Evolutionary conservation across 2,797 vertebrate genomes (phyloP), one percentile per base, ranked within the genome.

Genomic region (Tarsius wallacei): DNA sequence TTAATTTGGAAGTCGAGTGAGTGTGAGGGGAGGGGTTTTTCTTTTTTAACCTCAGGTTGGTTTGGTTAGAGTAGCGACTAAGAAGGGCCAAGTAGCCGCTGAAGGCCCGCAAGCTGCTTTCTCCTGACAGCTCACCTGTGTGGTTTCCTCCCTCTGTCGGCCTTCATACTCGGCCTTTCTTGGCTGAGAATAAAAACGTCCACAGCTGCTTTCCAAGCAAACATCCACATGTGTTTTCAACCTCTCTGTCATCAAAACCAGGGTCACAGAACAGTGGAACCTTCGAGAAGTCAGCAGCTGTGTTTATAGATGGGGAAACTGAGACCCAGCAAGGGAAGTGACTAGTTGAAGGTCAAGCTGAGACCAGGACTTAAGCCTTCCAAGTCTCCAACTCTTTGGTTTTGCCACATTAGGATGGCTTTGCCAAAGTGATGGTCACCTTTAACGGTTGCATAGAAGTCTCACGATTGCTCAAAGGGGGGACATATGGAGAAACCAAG

Each of bases 1-100:
- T 99, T 99, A 98, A 99, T 99, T 99, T 99, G 98, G 98, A 98
- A 98, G 98, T 99, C 89, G 98, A 96, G 98, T 98, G 98, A 98
- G 98, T 98, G 97, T 74, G 94, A 98, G 98, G 96, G 97, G 94
- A 98, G 97, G 97, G 83, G 55, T 59, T 93, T 97, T 96, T 97
- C 90, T 42, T 96, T 97, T 96, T 88, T 77, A 98, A 96, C 97
- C 83, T 66, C 96, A 98, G 97, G 96, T 84, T 94, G 93, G 92
- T 97, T 97, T 97, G 97, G 98, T 98, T 97, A 95, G 94, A 98
- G 61, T 66, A 98, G 70, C 96, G 97, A 86, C 87, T 77, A 28
- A 57, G 83, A 70, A 31, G 80, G 76, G 90, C 86, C 63, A 73
- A 85, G 78, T 71, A 82, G 88, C 47, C 92, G 92, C 68, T 90